Conservation (phyloP, 2,888 invertebrate species). For the Heliothis peltigera region DNA sequence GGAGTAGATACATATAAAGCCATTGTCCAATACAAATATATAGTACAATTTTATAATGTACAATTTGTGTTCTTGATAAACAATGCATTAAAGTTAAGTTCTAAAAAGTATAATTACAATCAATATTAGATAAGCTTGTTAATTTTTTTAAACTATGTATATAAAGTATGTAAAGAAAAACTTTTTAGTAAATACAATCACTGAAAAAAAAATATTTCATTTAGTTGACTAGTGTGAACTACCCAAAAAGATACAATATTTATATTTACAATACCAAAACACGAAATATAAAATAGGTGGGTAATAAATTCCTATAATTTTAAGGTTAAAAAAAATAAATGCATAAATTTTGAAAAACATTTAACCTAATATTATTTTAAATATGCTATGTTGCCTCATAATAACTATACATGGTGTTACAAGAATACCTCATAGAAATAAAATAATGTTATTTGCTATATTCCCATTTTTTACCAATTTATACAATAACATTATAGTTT, state of each 20-base stretch:
- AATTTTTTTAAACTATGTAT: no score
- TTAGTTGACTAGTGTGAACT: slow-evolving; percentile 1
- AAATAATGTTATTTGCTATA: no score
- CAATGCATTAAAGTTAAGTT: slow-evolving; percentile 31
- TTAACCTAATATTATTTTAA: slow-evolving; percentile 26
- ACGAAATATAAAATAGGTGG: slow-evolving; percentile 20
- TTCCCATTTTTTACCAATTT: no score
- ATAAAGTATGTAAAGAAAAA: slow-evolving; percentile 10
- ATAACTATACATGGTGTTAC: slow-evolving; percentile 1
- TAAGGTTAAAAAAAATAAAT: slow-evolving; percentile 30
- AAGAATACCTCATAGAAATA: no score
- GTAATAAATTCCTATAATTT: slow-evolving; percentile 12
- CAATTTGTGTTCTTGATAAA: slow-evolving; percentile 26
- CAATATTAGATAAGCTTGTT: slow-evolving; percentile 9
- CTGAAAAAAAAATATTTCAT: neutral
- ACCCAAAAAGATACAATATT: slow-evolving; percentile 19
- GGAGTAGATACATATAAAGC: neutral
- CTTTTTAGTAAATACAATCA: no score
- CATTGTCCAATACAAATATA: neutral
- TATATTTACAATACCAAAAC: slow-evolving; percentile 12
- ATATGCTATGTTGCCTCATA: slow-evolving; percentile 21
- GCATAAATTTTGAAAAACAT: slow-evolving; percentile 23
- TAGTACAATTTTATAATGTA: no score
- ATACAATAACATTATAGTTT: no score
- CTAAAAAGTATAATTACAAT: slow-evolving; percentile 19